Evolutionary conservation across 2,797 vertebrate species (phyloP), one percentile per base, ranked within the genome.

Genomic region (Sardinella longiceps): DNA sequence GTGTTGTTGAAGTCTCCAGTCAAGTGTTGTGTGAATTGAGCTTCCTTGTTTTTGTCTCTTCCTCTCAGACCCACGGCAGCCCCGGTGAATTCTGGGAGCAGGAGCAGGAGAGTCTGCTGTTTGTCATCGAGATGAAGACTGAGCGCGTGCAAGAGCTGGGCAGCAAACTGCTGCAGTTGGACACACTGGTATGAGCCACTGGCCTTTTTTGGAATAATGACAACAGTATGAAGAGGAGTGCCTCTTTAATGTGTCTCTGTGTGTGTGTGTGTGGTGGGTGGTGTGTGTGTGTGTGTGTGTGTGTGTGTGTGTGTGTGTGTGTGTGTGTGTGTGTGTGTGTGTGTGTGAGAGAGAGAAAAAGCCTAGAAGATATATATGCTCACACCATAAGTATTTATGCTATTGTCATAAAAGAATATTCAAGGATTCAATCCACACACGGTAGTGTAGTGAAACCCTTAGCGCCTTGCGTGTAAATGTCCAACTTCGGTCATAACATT

Each of bases 101-200:
- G 63, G 97, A 99, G 91, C 94, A 98, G 91, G 96, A 99, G 94
- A 98, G 97, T 81, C 92, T 99, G 89, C 93, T 98, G 89, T 97
- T 98, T 6, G 98, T 99, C 87, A 97, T 99, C 0, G 97, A 99
- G 93, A 98, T 98, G 97, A 98, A 98, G 93, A 96, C 92, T 0
- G 96, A 97, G 86, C 94, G 94, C 0, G 95, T 98, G 87, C 96
- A 95, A 1, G 85, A 96, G 77, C 94, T 97, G 85, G 95, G 92
- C 89, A 96, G 91, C 93, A 96, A 94, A 92, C 94, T 98, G 87
- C 91, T 95, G 89, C 95, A 95, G 91, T 94, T 97, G 93, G 94
- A 97, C 50, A 86, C 80, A 0, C 90, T 98, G 96, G 98, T 99
- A 86, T 1, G 90, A 80, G 80, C 56, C 33, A 80, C 84, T 83